Conservation (phyloP, 37 sponge, comb jelly and placozoan genomes). For the Mnemiopsis leidyi region DNA sequence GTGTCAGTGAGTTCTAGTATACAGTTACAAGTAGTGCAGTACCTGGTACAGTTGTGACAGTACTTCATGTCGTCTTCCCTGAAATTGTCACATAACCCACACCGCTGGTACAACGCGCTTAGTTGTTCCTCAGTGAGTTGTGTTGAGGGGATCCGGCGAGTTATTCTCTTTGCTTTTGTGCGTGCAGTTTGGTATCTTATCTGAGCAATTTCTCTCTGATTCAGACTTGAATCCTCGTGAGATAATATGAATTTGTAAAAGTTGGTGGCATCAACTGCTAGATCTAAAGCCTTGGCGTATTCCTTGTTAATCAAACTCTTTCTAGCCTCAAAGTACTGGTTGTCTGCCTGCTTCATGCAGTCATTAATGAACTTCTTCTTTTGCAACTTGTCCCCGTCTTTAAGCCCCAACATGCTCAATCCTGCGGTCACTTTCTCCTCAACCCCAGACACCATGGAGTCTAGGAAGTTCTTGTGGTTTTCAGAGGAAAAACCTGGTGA, state of each 20-base stretch:
- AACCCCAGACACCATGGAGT: background rate
- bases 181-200: slow-evolving; percentile 10
- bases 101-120: slow-evolving; percentile 22
- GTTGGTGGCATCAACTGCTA: slow-evolving; percentile 10
- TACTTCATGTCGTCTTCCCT: slow-evolving; percentile 34
- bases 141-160: slow-evolving; percentile 37
- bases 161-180: background rate
- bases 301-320: background rate
- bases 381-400: background rate
- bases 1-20: background rate
- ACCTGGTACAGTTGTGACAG: slow-evolving; percentile 24
- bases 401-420: background rate
- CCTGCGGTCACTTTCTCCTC: slow-evolving; percentile 21
- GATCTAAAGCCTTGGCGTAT: slow-evolving; percentile 37
- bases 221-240: background rate
- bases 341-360: slow-evolving; percentile 52
- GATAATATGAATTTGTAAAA: slow-evolving; percentile 39
- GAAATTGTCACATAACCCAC: slow-evolving; percentile 11
- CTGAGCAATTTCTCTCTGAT: slow-evolving; percentile 11
- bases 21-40: background rate
- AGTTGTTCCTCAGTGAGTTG: background rate
- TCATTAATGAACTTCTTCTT: slow-evolving; percentile 53
- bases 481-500: background rate
- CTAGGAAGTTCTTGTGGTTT: background rate
- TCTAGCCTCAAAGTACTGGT: slow-evolving; percentile 16